Evolutionary conservation across 2,113 vertebrate species (phyloP).

Genomic region (Tichodroma muraria): DNA sequence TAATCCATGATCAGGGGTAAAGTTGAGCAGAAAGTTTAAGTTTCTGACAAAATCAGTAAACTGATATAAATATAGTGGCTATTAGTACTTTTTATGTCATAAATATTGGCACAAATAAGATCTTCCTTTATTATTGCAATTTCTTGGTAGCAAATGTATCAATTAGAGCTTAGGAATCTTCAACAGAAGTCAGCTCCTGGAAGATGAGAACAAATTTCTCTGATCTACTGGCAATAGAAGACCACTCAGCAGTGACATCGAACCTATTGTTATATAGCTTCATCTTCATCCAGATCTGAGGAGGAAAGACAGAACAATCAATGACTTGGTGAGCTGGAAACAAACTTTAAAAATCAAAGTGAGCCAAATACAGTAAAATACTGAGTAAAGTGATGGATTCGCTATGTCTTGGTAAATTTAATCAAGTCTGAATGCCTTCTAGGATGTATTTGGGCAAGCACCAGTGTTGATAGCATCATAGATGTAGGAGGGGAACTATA

Average conservation of each 20-base stretch:
- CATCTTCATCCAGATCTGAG: background rate
- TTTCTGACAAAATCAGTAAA: background rate
- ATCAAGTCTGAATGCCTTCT: background rate
- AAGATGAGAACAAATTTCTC: background rate
- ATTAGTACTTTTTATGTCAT: background rate
- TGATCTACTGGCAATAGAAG: background rate
- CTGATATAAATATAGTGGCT: background rate
- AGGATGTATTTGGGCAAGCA: background rate
- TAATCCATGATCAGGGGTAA: background rate
- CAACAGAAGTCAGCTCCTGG: background rate
- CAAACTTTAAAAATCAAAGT: background rate
- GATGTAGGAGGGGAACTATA: background rate
- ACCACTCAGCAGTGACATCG: background rate
- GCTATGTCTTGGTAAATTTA: background rate
- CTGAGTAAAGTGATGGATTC: background rate
- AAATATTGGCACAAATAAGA: background rate
- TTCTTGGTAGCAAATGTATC: background rate
- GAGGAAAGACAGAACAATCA: background rate
- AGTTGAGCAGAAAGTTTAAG: background rate
- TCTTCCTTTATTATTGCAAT: background rate
- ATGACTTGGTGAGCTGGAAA: background rate
- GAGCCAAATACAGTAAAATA: background rate
- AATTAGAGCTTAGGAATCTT: background rate
- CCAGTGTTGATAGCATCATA: background rate
- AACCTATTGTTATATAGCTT: background rate